Evolutionary conservation across 1,140 invertebrate species (phyloP).

Genomic region (Hylaeus anthracinus): DNA sequence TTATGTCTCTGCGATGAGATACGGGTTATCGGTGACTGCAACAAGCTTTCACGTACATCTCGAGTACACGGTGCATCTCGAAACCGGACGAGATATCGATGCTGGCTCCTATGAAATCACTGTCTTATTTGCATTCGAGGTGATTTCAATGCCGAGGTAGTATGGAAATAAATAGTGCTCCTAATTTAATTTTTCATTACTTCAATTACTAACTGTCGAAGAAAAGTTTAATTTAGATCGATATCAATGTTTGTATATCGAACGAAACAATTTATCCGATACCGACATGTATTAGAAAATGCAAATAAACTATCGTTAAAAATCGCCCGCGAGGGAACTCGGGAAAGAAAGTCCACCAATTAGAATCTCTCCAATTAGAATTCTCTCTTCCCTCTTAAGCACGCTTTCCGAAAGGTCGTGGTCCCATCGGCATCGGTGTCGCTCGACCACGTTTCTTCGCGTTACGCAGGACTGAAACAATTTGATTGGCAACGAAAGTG

Average conservation of each 20-base stretch:
- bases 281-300: no score
- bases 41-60: constrained; percentile 16
- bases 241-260: no score
- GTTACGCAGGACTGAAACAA: background rate
- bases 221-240: no score
- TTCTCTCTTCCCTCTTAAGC: constrained; percentile 20
- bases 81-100: background rate
- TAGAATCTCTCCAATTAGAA: constrained; percentile 27
- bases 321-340: background rate
- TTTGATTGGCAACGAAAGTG: constrained; percentile 54
- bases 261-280: no score
- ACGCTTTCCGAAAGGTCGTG: constrained; percentile 14
- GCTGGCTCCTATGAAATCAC: background rate
- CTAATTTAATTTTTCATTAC: background rate
- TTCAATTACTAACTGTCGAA: no score
- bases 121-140: background rate
- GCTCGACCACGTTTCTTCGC: background rate
- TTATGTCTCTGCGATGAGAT: constrained; percentile 31
- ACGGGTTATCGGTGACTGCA: constrained; percentile 30
- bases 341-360: constrained; percentile 30
- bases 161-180: background rate
- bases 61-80: background rate
- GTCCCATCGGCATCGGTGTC: background rate
- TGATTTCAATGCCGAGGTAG: background rate
- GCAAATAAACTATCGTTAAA: background rate